Conservation (phyloP, 2,797 vertebrate species). For the Monodelphis domestica region DNA sequence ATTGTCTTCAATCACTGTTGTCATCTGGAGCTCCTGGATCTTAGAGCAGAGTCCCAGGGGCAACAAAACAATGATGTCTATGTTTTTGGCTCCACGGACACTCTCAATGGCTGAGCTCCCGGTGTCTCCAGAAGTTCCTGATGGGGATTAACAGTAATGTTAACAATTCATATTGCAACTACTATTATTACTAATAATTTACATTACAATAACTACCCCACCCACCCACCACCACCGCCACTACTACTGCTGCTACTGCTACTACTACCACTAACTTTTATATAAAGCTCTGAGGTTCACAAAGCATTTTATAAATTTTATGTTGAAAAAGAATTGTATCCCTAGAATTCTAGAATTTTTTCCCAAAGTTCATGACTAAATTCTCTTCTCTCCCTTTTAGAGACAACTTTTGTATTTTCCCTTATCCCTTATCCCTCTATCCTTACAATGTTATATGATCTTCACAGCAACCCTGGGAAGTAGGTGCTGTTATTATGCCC, state of each 20-base stretch:
- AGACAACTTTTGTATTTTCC: no score
- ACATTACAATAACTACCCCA: no score
- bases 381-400: no score
- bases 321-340: no score
- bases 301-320: not conserved
- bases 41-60: conserved; percentile 90
- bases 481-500: not conserved
- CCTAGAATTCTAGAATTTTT: no score
- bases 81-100: conserved; percentile 86
- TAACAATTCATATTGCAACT: not conserved
- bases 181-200: not conserved
- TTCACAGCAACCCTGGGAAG: not conserved
- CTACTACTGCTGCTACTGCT: no score
- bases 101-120: conserved; percentile 94
- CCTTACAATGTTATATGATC: not conserved
- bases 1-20: conserved; percentile 90
- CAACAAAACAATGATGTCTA: conserved; percentile 92
- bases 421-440: no score
- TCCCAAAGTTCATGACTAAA: no score
- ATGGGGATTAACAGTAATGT: conserved; percentile 33
- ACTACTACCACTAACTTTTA: not conserved
- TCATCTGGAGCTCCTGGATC: conserved; percentile 96
- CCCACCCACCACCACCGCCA: not conserved
- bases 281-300: not conserved
- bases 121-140: conserved; percentile 96